Evolutionary conservation across 1,140 invertebrate species (phyloP).

Genomic region (Papilio aristodemus): DNA sequence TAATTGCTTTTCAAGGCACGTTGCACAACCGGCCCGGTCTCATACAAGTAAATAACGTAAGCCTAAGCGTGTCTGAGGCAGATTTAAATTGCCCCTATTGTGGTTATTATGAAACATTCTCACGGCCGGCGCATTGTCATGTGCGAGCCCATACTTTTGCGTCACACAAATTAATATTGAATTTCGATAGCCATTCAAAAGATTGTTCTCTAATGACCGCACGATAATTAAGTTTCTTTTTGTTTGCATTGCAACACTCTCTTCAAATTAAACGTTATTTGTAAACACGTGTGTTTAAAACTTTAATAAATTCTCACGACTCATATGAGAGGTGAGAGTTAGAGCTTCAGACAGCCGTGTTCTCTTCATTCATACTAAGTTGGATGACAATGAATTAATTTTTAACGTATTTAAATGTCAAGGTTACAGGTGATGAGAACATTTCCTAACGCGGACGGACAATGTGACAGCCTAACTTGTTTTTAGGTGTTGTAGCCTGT

Average conservation of each 20-base stretch:
- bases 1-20: slow-evolving; percentile 50
- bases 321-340: neutral
- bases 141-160: slow-evolving; percentile 49
- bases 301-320: slow-evolving; percentile 3
- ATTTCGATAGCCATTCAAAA: slow-evolving; percentile 45
- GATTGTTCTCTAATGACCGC: slow-evolving; percentile 36
- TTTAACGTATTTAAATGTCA: no score
- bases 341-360: neutral
- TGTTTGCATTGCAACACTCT: slow-evolving; percentile 27
- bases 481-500: no score
- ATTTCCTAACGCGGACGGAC: no score
- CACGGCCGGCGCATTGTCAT: slow-evolving; percentile 65
- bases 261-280: slow-evolving; percentile 4
- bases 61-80: slow-evolving; percentile 59
- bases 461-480: no score
- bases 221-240: slow-evolving; percentile 38
- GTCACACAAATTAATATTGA: slow-evolving; percentile 49
- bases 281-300: slow-evolving; percentile 1
- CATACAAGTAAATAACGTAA: slow-evolving; percentile 58
- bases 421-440: neutral
- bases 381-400: no score
- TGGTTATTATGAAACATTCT: slow-evolving; percentile 65
- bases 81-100: slow-evolving; percentile 67
- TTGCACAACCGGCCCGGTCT: slow-evolving; percentile 50
- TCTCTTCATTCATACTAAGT: neutral